A percentile compares a stretch with the other conserved stretches of the same genome.
phyloP scores from a whole-genome alignment of 2,888 invertebrate genomes.

The Melieria omissa region DNA sequence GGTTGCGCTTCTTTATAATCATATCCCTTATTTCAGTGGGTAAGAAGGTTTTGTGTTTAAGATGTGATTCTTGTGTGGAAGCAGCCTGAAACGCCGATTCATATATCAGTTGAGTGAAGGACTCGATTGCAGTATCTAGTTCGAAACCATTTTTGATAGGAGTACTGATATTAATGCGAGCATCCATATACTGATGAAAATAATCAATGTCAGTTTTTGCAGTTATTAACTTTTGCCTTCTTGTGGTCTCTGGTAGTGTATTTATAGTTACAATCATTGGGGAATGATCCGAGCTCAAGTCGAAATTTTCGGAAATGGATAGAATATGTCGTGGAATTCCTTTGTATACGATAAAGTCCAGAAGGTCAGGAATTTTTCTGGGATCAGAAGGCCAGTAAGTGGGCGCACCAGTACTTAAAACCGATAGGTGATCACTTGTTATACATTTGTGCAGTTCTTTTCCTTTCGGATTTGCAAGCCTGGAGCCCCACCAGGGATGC shows the following conservation, averaged over 20 bases:
- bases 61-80: conserved; percentile 4
- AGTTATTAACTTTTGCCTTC: conserved; percentile 7
- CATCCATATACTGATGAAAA: conserved; percentile 15
- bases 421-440: too few species aligned
- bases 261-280: conserved; percentile 30
- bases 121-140: conserved; percentile 16
- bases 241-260: conserved; percentile 10
- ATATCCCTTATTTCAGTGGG: not conserved
- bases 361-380: conserved; percentile 34
- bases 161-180: not conserved
- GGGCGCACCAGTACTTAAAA: too few species aligned
- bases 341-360: conserved; percentile 31
- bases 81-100: conserved; percentile 14
- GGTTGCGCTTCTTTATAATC: not conserved
- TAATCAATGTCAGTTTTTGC: conserved; percentile 10
- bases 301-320: conserved; percentile 16
- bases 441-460: too few species aligned
- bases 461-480: too few species aligned
- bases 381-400: too few species aligned
- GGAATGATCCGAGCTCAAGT: conserved; percentile 35
- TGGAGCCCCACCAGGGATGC: too few species aligned
- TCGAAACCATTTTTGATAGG: conserved; percentile 14
- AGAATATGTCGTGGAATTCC: conserved; percentile 18
- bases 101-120: conserved; percentile 6
- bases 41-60: not conserved